Evolutionary conservation across 2,797 vertebrate genomes (phyloP), one percentile per base, ranked within the genome.

Genomic region (Sebastes miniatus): DNA sequence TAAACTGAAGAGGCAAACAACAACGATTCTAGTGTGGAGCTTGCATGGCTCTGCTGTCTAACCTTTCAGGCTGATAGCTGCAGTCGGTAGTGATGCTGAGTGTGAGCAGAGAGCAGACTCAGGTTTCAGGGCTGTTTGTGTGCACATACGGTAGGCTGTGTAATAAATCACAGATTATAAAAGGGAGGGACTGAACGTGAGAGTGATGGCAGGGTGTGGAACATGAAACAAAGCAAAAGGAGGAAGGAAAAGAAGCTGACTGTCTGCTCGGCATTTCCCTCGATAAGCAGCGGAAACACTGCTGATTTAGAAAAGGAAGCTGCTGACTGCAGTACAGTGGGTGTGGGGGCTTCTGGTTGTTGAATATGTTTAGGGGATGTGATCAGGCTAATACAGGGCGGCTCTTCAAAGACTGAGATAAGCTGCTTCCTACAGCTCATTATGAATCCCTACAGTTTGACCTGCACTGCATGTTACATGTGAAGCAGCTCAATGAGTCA

Each of bases 211-310:
- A 24, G 54, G n/a, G 54, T 52, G 59, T 70, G 58, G 36, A 69
- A 69, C 34, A 47, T 52, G 64, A 80, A 69, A 69, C 56, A 76
- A 83, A 52, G 57, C 71, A 31, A 59, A 67, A 12, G 8, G 12
- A 68, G 76, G 79, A 90, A 87, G 73, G 87, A 59, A 86, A 87
- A 69, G 34, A 43, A 75, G 67, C 71, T 34, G 62, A 77, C 73
- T 85, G 59, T 12, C 39, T 34, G 12, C 62, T 11, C 4, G 3
- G 24, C 67, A 70, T 83, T 79, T 88, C 73, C 75, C 10, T 61
- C 4, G 76, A 90, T 69, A 71, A 70, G 66, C 31, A 18, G 10
- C 63, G 56, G 47, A 79, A 77, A 72, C 34, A 9, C 52, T n/a
- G 11, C 24, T 59, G 50, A n/a, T 69, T 50, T 12, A 59, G 31